Evolutionary conservation across 2,113 vertebrate species (phyloP), one percentile per base, ranked within the genome.

Genomic region (Coryphaenoides rupestris): DNA sequence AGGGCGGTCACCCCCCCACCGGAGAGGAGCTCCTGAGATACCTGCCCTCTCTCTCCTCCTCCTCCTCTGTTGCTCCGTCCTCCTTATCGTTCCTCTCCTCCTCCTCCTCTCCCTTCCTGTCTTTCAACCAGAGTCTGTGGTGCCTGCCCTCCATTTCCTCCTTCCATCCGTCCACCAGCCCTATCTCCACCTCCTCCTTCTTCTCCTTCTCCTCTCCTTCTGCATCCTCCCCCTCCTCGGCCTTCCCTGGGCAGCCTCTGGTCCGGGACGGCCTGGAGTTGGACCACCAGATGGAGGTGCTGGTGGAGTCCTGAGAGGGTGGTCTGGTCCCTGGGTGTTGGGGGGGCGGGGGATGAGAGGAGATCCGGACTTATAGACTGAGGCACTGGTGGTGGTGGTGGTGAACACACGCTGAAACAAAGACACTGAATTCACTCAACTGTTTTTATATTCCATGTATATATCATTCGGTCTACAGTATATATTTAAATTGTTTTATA

Each of bases 281-380:
- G 0, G 90, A 93, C 19, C 89, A 91, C 54, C 88, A 91, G 53
- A 88, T 92, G 88, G 91, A 92, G 77, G 87, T 93, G 46, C 79
- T 93, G 23, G 85, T 93, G 21, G 87, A 90, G 15, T 91, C 91
- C 56, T 94, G 78, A 84, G 40, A 0, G 2, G 78, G 45, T 47
- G 28, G 33, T 17, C 22, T 19, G 62, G 47, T n/a, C n/a, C n/a
- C n/a, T n/a, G n/a, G n/a, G n/a, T n/a, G n/a, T n/a, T n/a, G n/a
- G n/a, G n/a, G n/a, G n/a, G n/a, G n/a, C n/a, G n/a, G n/a, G n/a
- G n/a, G n/a, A n/a, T n/a, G n/a, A 21, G 50, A 24, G 19, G 14
- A 74, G 33, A 7, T 9, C 33, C 33, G 13, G 7, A 40, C 33
- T 40, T 40, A 49, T 21, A 65, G 58, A 70, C 6, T 59, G 46